Conservation (phyloP, 2,888 invertebrate genomes). For the Gisinianus flammeolus region DNA sequence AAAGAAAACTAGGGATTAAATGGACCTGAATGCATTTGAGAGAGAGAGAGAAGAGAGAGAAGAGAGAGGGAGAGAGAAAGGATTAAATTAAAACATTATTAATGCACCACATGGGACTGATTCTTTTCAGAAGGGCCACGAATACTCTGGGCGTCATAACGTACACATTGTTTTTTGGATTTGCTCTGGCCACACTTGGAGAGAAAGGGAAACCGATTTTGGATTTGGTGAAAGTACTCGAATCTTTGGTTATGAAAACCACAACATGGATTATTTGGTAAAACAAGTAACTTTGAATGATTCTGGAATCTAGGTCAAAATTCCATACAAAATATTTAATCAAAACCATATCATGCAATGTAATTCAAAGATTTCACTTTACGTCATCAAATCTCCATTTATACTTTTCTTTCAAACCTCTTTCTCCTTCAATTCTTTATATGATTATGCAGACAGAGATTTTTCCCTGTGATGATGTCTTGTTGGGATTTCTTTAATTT, state of each 20-base stretch:
- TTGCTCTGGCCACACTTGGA: slow-evolving; percentile 4
- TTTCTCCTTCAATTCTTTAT: too few species aligned
- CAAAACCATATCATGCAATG: too few species aligned
- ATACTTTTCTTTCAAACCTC: too few species aligned
- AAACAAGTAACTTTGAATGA: background rate
- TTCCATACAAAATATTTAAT: too few species aligned
- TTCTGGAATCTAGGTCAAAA: too few species aligned
- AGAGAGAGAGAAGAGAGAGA: background rate
- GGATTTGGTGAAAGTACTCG: slow-evolving; percentile 9
- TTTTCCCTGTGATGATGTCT: too few species aligned
- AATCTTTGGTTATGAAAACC: slow-evolving; percentile 19
- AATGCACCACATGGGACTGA: background rate
- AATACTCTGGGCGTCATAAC: slow-evolving; percentile 40
- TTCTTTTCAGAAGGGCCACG: slow-evolving; percentile 13
- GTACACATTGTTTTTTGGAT: slow-evolving; percentile 28
- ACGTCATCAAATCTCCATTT: too few species aligned
- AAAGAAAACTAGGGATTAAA: background rate
- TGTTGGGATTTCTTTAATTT: too few species aligned
- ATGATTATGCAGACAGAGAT: too few species aligned
- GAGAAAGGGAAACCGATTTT: slow-evolving; percentile 15
- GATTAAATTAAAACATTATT: background rate
- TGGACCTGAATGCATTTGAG: background rate
- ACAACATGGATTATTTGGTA: slow-evolving; percentile 35
- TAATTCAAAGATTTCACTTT: too few species aligned
- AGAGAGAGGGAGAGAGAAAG: background rate